These are phyloP conservation scores for Oscheius sp. DNA, from an alignment of 2,888 invertebrate genomes.

Conservation along the genomic window DNA sequence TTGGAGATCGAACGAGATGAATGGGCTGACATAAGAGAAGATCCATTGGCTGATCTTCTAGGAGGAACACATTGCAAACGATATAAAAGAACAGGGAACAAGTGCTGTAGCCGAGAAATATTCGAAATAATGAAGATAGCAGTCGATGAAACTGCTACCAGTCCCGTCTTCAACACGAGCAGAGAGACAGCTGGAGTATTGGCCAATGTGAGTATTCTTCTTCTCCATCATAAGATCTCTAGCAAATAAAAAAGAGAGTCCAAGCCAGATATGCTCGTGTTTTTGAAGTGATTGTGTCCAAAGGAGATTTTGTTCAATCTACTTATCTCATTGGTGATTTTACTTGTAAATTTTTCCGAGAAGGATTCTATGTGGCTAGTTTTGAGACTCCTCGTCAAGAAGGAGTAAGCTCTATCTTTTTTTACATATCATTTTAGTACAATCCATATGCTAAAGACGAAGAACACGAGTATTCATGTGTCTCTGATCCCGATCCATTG, in stretches of 20 bases:
- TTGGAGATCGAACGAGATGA: slow-evolving; percentile 6
- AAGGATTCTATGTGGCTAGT: slow-evolving; percentile 1
- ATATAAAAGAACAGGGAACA: background rate
- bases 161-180: slow-evolving; percentile 7
- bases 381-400: slow-evolving; percentile 2
- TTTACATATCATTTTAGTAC: background rate
- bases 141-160: background rate
- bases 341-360: background rate
- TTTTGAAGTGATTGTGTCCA: slow-evolving; percentile 15
- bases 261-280: slow-evolving; percentile 3
- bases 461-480: background rate
- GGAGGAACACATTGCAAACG: slow-evolving; percentile 13
- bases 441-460: background rate
- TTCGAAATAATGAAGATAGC: background rate
- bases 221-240: no score
- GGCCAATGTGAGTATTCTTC: slow-evolving; percentile 11
- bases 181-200: slow-evolving; percentile 8
- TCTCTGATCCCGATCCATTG: background rate
- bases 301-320: background rate
- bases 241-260: slow-evolving; percentile 9
- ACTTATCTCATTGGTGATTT: slow-evolving; percentile 6
- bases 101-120: slow-evolving; percentile 6
- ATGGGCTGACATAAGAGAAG: slow-evolving; percentile 4
- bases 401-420: background rate
- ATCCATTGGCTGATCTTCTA: slow-evolving; percentile 6